phyloP scores from a whole-genome alignment of 2,888 invertebrate genomes.

The Cremastinae sp. region DNA sequence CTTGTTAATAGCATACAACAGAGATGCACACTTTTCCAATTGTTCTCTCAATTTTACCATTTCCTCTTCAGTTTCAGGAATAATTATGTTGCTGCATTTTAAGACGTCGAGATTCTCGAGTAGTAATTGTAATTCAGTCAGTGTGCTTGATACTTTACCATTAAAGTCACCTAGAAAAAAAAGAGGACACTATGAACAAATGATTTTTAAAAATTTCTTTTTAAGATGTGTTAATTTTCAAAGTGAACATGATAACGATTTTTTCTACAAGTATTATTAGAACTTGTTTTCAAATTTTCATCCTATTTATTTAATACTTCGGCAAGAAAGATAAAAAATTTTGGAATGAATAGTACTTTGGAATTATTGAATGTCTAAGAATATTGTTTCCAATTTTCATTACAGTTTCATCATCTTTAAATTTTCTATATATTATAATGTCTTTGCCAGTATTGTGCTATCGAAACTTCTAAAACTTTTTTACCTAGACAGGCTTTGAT shows the following conservation, averaged over 20 bases:
- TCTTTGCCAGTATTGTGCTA: no score
- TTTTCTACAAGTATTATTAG: background rate
- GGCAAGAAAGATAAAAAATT: no score
- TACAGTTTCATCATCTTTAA: no score
- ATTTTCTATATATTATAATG: no score
- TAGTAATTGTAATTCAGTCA: constrained; percentile 59
- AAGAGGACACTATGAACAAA: constrained; percentile 14
- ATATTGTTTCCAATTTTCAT: no score
- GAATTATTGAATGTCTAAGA: no score
- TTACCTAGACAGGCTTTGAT: constrained; percentile 59
- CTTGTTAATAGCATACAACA: constrained; percentile 59
- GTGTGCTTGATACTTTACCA: constrained; percentile 50
- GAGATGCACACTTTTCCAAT: constrained; percentile 57
- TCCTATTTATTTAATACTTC: background rate
- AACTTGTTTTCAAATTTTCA: background rate
- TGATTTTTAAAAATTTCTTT: no score
- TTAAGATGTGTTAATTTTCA: no score
- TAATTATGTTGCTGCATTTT: constrained; percentile 65
- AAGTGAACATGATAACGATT: no score
- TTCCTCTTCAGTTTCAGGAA: constrained; percentile 64
- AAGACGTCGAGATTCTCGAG: constrained; percentile 65
- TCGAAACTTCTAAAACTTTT: constrained; percentile 2
- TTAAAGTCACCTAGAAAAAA: constrained; percentile 60
- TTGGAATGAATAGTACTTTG: no score
- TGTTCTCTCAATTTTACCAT: constrained; percentile 46